Percentiles rank a stretch among this genome's conserved stretches.
These are phyloP conservation scores for Myripristis jacobus DNA, from an alignment of 2,797 vertebrate genomes.

Conservation along the genomic window DNA sequence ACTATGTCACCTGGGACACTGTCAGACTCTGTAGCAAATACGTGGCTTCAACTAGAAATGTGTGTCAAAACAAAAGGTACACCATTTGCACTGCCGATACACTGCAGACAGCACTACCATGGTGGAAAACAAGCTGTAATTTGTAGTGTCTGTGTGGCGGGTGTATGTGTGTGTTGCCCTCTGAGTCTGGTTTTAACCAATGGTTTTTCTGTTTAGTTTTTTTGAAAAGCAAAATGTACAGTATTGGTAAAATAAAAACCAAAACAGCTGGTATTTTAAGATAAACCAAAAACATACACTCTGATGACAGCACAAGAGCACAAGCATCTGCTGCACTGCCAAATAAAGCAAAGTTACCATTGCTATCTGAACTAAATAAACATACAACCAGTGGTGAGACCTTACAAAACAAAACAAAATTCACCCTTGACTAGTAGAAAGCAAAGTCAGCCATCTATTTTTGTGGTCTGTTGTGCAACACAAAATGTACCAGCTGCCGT, in stretches of 20 bases:
- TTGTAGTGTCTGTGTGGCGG: constrained; percentile 48
- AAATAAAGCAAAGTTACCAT: constrained; percentile 38
- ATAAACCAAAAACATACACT: constrained; percentile 11
- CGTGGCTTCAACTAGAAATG: constrained; percentile 21
- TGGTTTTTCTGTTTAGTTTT: constrained; percentile 23
- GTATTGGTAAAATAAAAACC: not conserved
- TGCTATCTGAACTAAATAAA: constrained; percentile 33
- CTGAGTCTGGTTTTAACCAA: constrained; percentile 33
- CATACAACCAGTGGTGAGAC: constrained; percentile 77
- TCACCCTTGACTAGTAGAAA: constrained; percentile 21
- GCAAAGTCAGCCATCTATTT: constrained; percentile 38
- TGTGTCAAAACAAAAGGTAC: constrained; percentile 22
- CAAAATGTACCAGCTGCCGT: constrained; percentile 52
- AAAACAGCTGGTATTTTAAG: constrained; percentile 11
- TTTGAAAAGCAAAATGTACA: not conserved
- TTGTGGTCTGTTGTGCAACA: constrained; percentile 36
- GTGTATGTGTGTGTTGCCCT: constrained; percentile 9
- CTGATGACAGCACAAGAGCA: constrained; percentile 18
- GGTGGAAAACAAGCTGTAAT: not conserved
- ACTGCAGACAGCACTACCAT: not conserved
- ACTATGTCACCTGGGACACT: constrained; percentile 44
- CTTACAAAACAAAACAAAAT: constrained; percentile 44
- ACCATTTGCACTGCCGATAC: constrained; percentile 12
- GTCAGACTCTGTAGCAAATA: not conserved
- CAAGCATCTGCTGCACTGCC: constrained; percentile 19